phyloP scores from a whole-genome alignment of 2,113 vertebrate species.

The Formicarius rufipectus region DNA sequence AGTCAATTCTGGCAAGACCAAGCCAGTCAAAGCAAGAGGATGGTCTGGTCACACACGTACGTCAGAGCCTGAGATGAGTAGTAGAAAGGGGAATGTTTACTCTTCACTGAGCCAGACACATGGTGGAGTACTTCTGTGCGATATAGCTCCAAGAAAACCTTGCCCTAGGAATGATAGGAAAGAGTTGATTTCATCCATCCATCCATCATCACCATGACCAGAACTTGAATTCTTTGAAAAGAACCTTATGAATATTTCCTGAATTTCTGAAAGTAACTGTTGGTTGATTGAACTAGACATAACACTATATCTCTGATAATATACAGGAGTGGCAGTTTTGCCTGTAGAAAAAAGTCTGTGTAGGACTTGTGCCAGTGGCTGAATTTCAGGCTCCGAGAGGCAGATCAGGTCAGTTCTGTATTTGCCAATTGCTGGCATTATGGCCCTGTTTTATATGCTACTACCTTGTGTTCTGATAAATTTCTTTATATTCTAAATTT shows the following conservation, averaged over 20 bases:
- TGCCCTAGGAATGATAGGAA: neutral
- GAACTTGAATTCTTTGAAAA: neutral
- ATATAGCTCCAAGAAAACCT: neutral
- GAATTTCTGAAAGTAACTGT: neutral
- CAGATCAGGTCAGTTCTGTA: neutral
- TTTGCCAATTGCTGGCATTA: neutral
- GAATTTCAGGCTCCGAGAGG: neutral
- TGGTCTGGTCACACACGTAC: neutral
- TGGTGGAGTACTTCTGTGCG: neutral
- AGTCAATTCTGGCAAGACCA: rapidly evolving
- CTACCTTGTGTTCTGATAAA: neutral
- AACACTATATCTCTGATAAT: neutral
- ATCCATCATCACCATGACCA: neutral
- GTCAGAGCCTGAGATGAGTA: neutral
- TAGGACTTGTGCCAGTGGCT: neutral
- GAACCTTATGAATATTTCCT: neutral
- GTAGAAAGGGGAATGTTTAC: neutral
- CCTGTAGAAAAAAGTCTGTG: neutral
- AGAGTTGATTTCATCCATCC: neutral
- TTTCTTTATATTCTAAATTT: neutral
- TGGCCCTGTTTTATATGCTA: neutral
- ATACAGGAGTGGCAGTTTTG: neutral
- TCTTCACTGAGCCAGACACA: neutral
- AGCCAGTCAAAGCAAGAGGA: neutral
- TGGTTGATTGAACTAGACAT: neutral